Evolutionary conservation across 92 coral and sea anemone species (phyloP), one percentile per base, ranked within the genome.

Genomic region (Palythoa heliodiscus): DNA sequence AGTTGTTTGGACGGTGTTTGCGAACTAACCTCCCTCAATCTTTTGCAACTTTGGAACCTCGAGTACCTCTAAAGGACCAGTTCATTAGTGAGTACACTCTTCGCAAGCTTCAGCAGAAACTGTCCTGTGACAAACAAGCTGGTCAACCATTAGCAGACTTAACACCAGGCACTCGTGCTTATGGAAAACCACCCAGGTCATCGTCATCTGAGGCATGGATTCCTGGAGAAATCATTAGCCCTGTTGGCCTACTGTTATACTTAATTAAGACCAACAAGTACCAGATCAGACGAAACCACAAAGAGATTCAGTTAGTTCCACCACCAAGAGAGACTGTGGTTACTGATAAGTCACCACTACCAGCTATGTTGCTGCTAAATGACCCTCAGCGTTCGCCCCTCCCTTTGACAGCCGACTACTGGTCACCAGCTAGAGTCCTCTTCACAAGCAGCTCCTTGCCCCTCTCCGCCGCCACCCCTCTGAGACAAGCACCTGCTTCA

Each of bases 21-120:
- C 75, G 82, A 61, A 75, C 71, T 25, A 78, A 90, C 70, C 86
- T 90, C 8, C 90, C 88, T 15, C 88, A 82, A 24, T 82, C 76
- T 23, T 75, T 72, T 13, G 17, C 20, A 12, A 60, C 77, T 19
- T 50, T 86, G 70, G 84, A 86, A 37, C 89, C 85, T 43, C 50
- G 9, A 43, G 50, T 43, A 8, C 50, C 50, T 43, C 50, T 7
- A 43, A 43, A 43, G 50, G 50, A 43, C 50, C 50, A 43, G 50
- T 6, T 55, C 16, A 55, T 55, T 16, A 55, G 17, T 10, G 61
- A 55, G 61, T 55, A n/a, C 61, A 10, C 61, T 10, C 61, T 7
- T 13, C 17, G 19, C 11, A 55, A 55, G 4, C 61, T 3, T 12
- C 61, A 55, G 16, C 61, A 55, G 61, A 55, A 55, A 55, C 0